These are phyloP conservation scores for Andrena bucephala DNA, from an alignment of 2,888 invertebrate genomes.

Conservation along the genomic window DNA sequence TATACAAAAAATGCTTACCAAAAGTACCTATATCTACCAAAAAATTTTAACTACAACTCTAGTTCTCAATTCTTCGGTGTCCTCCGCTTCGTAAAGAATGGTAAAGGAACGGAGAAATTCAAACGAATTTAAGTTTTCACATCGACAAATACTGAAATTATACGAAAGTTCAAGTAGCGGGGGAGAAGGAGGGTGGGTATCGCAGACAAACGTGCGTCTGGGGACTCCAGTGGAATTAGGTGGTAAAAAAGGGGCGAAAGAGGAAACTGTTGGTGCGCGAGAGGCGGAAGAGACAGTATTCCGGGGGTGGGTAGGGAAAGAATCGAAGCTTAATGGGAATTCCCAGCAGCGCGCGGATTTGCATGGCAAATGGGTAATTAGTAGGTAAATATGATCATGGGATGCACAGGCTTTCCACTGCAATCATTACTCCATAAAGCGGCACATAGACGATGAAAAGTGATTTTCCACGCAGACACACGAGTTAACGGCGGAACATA, in stretches of 20 bases:
- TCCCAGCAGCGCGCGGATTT: constrained; percentile 44
- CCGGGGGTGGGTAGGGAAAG: constrained; percentile 28
- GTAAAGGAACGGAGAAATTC: constrained; percentile 11
- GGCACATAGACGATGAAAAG: constrained; percentile 1
- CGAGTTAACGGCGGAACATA: not conserved
- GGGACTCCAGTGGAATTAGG: constrained; percentile 53
- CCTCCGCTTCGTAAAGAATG: not conserved
- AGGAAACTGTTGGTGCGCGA: constrained; percentile 2
- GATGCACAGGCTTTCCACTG: not conserved
- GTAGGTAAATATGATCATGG: constrained; percentile 57
- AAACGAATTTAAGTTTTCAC: constrained; percentile 45
- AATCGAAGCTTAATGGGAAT: constrained; percentile 54
- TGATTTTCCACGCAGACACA: not conserved
- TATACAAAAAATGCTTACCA: not conserved
- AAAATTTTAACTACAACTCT: not conserved
- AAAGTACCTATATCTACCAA: not conserved
- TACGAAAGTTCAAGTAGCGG: constrained; percentile 42
- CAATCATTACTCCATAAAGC: constrained; percentile 39
- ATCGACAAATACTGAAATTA: constrained; percentile 57
- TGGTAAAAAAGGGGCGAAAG: constrained; percentile 16
- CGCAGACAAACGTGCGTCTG: constrained; percentile 48
- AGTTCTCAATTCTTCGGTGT: not conserved
- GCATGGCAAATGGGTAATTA: constrained; percentile 66
- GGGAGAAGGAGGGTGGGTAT: not conserved
- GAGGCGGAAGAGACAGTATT: not conserved